phyloP scores from a whole-genome alignment of 2,888 invertebrate genomes.

The Lasioglossum malachurum region DNA sequence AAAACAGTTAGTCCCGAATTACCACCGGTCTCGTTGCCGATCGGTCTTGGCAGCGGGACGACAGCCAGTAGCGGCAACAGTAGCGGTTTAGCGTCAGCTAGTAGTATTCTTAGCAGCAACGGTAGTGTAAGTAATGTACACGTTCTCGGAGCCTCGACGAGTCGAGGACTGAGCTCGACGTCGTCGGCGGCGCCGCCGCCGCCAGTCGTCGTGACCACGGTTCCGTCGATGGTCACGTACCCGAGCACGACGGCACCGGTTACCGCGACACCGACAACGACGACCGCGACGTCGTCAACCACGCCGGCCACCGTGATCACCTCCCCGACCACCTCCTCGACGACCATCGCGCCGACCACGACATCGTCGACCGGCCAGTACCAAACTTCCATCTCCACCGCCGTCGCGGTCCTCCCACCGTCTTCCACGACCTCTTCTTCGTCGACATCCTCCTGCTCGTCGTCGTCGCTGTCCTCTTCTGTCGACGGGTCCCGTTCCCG shows the following conservation, averaged over 20 bases:
- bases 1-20: conserved; percentile 81
- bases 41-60: conserved; percentile 72
- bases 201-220: conserved; percentile 20
- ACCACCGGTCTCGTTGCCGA: conserved; percentile 81
- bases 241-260: conserved; percentile 37
- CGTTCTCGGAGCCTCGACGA: conserved; percentile 72
- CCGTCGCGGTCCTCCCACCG: conserved; percentile 58
- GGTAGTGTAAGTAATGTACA: conserved; percentile 71
- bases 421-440: conserved; percentile 66
- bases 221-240: conserved; percentile 43
- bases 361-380: conserved; percentile 47
- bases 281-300: conserved; percentile 62
- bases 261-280: conserved; percentile 64
- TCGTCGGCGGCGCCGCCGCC: conserved; percentile 11
- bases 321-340: conserved; percentile 66
- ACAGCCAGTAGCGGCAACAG: conserved; percentile 71
- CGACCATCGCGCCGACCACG: conserved; percentile 71
- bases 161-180: conserved; percentile 60
- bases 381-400: conserved; percentile 65
- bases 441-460: conserved; percentile 68
- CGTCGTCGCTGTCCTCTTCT: conserved; percentile 71
- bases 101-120: conserved; percentile 72
- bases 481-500: conserved; percentile 73
- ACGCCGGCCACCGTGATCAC: conserved; percentile 73
- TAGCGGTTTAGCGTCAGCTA: conserved; percentile 69